Evolutionary conservation across 30 jellyfish, hydroid and myxozoan species (phyloP).

Genomic region (Hydra vulgaris): DNA sequence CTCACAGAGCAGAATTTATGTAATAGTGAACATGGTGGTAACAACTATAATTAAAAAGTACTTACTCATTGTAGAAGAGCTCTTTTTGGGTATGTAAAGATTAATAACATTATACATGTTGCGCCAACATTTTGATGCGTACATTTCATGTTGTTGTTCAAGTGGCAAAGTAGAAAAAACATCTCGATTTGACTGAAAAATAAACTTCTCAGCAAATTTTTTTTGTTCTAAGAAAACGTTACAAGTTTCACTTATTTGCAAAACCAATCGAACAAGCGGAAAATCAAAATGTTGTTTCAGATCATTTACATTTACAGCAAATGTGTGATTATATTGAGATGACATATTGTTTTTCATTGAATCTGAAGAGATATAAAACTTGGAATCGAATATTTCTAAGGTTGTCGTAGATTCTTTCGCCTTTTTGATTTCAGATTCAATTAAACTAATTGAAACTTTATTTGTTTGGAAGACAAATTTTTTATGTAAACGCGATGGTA

Average conservation of each 20-base stretch:
- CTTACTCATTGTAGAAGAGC: not conserved
- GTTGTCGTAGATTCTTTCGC: not conserved
- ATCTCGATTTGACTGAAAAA: not conserved
- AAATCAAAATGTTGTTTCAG: constrained; percentile 57
- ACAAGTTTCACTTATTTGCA: constrained; percentile 66
- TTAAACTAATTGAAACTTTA: not conserved
- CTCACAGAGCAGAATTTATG: too few relatives aligned
- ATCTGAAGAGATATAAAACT: not conserved
- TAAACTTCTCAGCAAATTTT: constrained; percentile 58
- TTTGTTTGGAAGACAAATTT: not conserved
- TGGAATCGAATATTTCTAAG: not conserved
- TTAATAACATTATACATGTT: constrained; percentile 77
- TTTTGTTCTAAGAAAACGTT: constrained; percentile 65
- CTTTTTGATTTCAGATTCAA: not conserved
- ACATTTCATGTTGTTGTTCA: not conserved
- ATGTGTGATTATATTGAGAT: not conserved
- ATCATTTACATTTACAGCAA: constrained; percentile 2
- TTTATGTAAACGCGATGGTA: not conserved
- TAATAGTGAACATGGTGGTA: too few relatives aligned
- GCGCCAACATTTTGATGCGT: constrained; percentile 59
- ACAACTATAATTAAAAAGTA: not conserved
- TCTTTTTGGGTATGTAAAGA: constrained; percentile 32
- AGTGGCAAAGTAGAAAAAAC: not conserved
- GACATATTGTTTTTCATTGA: not conserved
- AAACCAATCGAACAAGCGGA: constrained; percentile 53